Evolutionary conservation across 2,797 vertebrate genomes (phyloP).

Genomic region (Gambelia wislizenii): DNA sequence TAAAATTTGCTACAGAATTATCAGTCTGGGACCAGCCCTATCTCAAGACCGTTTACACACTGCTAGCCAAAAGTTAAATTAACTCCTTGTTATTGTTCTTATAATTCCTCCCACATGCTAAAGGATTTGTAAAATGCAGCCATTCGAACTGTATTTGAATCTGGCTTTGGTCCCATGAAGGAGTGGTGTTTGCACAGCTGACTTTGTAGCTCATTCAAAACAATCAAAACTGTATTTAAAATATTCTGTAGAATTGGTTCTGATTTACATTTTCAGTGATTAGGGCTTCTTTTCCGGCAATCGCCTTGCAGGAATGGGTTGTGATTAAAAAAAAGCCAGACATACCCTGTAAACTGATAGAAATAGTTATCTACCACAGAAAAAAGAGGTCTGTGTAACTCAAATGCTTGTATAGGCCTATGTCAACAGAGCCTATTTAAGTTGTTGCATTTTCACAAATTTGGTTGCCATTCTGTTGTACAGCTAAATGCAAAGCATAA

Average conservation of each 20-base stretch:
- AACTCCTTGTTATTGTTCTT: slow-evolving; percentile 59
- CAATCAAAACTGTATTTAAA: slow-evolving; percentile 23
- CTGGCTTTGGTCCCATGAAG: slow-evolving; percentile 60
- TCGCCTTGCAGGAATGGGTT: not conserved
- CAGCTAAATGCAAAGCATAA: not conserved
- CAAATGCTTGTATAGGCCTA: not conserved
- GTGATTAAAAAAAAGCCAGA: not conserved
- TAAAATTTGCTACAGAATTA: slow-evolving; percentile 2
- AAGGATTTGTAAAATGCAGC: slow-evolving; percentile 50
- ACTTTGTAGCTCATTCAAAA: slow-evolving; percentile 21
- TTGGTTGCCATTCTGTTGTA: not conserved
- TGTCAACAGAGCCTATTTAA: not conserved
- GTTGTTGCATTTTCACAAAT: not conserved
- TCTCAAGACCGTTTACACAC: slow-evolving; percentile 6
- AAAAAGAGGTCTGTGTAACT: not conserved
- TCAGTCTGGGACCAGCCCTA: slow-evolving; percentile 1
- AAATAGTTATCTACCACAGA: not conserved
- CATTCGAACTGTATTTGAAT: slow-evolving; percentile 54
- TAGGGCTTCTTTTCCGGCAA: not conserved
- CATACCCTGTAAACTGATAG: not conserved
- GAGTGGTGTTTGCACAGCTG: slow-evolving; percentile 35
- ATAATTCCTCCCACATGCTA: slow-evolving; percentile 52
- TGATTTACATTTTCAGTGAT: slow-evolving; percentile 20
- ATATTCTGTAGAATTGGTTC: slow-evolving; percentile 10
- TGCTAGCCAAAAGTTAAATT: slow-evolving; percentile 29